phyloP scores from a whole-genome alignment of 1,140 invertebrate species.

The Tetramorium simillimum region DNA sequence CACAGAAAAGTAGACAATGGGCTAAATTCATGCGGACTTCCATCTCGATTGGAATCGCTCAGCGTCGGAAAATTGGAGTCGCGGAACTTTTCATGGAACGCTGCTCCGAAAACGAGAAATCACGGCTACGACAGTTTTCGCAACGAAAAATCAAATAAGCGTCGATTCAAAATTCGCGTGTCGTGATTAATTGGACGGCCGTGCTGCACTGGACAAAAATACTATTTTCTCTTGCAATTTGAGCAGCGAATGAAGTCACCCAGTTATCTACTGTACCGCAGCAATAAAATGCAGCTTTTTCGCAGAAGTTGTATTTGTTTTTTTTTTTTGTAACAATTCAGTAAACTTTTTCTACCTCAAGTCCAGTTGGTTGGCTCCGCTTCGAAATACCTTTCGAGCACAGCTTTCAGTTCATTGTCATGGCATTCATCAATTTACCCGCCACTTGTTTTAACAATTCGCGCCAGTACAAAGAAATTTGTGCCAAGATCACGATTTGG shows the following conservation, averaged over 20 bases:
- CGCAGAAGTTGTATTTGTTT: background rate
- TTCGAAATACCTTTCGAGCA: background rate
- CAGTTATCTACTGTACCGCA: background rate
- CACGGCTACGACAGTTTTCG: slow-evolving; percentile 20
- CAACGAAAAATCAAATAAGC: slow-evolving; percentile 53
- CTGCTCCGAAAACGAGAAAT: slow-evolving; percentile 23
- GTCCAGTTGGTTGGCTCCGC: background rate
- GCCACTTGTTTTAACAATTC: slow-evolving; percentile 13
- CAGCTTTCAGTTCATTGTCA: slow-evolving; percentile 6
- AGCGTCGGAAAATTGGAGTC: slow-evolving; percentile 26
- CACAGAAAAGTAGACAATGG: slow-evolving; percentile 47
- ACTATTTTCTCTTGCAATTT: slow-evolving; percentile 23
- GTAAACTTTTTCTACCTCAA: background rate
- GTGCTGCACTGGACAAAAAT: slow-evolving; percentile 31
- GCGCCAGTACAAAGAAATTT: background rate
- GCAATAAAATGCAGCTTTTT: slow-evolving; percentile 11
- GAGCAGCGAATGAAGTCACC: slow-evolving; percentile 24
- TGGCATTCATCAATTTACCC: background rate
- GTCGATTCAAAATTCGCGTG: slow-evolving; percentile 44
- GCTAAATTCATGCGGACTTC: slow-evolving; percentile 23
- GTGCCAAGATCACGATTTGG: background rate
- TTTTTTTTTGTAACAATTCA: slow-evolving; percentile 19
- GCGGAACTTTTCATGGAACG: slow-evolving; percentile 10
- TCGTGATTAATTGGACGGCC: slow-evolving; percentile 47
- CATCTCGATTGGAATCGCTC: slow-evolving; percentile 29